Conservation (phyloP, 2,797 vertebrate genomes). For the Pagetopsis macropterus region DNA sequence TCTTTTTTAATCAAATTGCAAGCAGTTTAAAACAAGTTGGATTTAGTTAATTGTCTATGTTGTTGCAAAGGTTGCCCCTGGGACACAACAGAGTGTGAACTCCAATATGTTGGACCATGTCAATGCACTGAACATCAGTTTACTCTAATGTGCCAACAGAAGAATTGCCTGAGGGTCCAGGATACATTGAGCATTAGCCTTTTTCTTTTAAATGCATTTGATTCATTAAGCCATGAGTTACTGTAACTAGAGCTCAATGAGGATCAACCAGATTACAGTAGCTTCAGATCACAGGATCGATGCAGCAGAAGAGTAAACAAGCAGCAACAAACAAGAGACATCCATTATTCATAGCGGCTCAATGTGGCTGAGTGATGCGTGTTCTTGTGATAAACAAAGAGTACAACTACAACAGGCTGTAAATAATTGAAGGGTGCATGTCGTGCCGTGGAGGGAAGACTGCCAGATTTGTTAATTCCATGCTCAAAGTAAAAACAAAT, state of each 20-base stretch:
- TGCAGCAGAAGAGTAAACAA: constrained; percentile 53
- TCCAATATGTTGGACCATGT: constrained; percentile 31
- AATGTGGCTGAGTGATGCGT: constrained; percentile 52
- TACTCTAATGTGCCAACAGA: constrained; percentile 29
- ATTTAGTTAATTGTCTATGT: not conserved
- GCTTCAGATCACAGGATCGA: constrained; percentile 31
- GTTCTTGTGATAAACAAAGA: constrained; percentile 56
- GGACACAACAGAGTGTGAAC: constrained; percentile 30
- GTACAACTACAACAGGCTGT: constrained; percentile 51
- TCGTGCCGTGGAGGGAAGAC: constrained; percentile 6
- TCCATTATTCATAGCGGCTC: constrained; percentile 68
- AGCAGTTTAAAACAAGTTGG: too few species aligned
- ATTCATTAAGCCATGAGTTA: constrained; percentile 57
- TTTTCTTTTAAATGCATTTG: constrained; percentile 54
- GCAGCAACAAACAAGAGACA: constrained; percentile 56
- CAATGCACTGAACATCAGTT: constrained; percentile 2
- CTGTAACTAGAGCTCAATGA: constrained; percentile 57
- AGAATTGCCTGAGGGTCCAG: constrained; percentile 18
- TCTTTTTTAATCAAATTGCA: not conserved
- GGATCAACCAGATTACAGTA: constrained; percentile 63
- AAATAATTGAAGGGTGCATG: constrained; percentile 60
- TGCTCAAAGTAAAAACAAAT: not conserved
- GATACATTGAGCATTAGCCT: constrained; percentile 33
- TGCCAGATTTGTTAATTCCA: not conserved
- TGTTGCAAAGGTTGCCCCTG: not conserved